Evolutionary conservation across 2,797 vertebrate species (phyloP).

Genomic region (Dromococcyx pavoninus): DNA sequence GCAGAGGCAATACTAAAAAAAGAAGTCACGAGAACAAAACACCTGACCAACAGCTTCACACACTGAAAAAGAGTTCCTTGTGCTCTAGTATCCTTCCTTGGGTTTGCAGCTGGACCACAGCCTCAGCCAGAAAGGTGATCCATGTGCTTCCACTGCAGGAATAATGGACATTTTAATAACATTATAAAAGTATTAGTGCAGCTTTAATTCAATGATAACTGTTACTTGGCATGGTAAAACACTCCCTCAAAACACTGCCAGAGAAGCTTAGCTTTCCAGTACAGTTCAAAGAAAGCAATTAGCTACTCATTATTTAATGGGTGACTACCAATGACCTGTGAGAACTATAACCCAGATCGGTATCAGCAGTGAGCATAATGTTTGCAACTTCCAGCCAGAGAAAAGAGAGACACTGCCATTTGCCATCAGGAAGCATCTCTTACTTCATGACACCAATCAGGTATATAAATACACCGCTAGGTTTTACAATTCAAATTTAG

Average conservation of each 20-base stretch:
- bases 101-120: not conserved
- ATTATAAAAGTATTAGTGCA: not conserved
- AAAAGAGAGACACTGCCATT: not conserved
- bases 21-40: not conserved
- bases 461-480: conserved; percentile 2
- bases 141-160: not conserved
- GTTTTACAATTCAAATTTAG: conserved; percentile 61
- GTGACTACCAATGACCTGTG: not conserved
- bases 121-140: not conserved
- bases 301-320: conserved; percentile 43
- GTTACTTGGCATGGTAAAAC: not conserved
- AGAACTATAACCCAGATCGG: not conserved
- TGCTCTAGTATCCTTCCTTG: not conserved
- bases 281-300: conserved; percentile 29
- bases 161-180: conserved; percentile 11
- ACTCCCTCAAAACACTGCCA: not conserved
- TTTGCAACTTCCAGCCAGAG: not conserved
- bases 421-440: conserved; percentile 1
- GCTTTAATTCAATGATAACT: not conserved
- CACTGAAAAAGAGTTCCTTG: not conserved
- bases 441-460: conserved; percentile 28
- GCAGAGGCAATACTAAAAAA: not conserved
- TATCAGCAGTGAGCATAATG: not conserved
- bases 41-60: not conserved
- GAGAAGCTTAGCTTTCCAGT: conserved; percentile 15